Evolutionary conservation across 2,797 vertebrate genomes (phyloP).

Genomic region (Dryobates pubescens): DNA sequence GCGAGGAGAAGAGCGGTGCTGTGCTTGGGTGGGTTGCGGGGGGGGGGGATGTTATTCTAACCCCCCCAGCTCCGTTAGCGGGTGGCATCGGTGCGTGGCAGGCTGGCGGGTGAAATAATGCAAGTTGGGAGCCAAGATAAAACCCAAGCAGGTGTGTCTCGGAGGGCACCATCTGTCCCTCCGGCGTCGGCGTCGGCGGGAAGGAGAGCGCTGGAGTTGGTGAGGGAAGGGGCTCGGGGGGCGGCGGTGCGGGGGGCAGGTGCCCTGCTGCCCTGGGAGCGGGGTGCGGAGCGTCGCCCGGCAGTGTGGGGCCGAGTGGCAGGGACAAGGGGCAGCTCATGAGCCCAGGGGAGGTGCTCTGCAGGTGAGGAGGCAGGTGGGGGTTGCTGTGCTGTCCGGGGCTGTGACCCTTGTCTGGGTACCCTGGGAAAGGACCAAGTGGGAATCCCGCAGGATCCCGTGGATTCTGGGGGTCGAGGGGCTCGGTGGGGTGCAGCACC

Average conservation of each 20-base stretch:
- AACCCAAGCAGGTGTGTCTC: constrained; percentile 70
- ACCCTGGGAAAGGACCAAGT: rapidly evolving
- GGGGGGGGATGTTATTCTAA: background rate
- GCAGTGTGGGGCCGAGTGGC: background rate
- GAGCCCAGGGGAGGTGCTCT: background rate
- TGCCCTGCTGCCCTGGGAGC: rapidly evolving
- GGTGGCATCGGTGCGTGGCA: constrained; percentile 30
- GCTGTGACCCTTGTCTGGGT: too few relatives aligned
- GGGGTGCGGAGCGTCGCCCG: background rate
- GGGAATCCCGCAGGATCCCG: background rate
- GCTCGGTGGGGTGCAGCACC: background rate
- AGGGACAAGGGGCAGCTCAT: background rate
- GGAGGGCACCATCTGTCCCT: constrained; percentile 70
- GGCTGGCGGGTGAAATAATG: constrained; percentile 69
- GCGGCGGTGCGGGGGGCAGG: background rate
- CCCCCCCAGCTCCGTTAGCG: background rate
- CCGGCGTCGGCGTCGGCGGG: constrained; percentile 44
- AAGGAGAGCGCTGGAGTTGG: constrained; percentile 55
- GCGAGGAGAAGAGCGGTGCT: background rate
- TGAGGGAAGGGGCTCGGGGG: background rate
- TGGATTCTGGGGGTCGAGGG: rapidly evolving
- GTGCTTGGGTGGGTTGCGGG: background rate
- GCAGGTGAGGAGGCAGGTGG: background rate
- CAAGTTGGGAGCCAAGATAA: constrained; percentile 68
- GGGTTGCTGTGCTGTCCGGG: background rate